Conservation (phyloP, 2,888 invertebrate genomes). For the Dysmachus trigonus region DNA sequence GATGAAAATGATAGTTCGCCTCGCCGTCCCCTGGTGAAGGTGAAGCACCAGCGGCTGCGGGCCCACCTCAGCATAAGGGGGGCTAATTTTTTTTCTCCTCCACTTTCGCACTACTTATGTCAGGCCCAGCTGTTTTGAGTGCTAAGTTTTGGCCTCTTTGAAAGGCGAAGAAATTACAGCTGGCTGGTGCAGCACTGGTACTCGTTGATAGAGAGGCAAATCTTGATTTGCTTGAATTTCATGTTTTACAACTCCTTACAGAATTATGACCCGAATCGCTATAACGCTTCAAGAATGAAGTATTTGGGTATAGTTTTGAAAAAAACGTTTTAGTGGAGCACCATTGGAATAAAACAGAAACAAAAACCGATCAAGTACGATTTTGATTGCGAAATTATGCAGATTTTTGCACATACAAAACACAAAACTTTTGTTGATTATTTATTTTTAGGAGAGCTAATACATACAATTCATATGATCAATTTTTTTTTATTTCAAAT, state of each 20-base stretch:
- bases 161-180: neutral
- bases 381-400: neutral
- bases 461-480: too few species aligned
- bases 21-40: constrained; percentile 33
- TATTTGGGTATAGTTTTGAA: neutral
- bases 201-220: neutral
- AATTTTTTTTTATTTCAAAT: too few species aligned
- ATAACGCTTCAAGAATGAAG: neutral
- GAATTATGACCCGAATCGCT: neutral
- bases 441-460: too few species aligned
- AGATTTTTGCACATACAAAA: too few species aligned
- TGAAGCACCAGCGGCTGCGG: neutral
- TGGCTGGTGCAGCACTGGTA: neutral
- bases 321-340: neutral
- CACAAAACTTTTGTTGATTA: too few species aligned
- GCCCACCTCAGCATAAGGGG: neutral
- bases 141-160: constrained; percentile 24
- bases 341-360: neutral
- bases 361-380: neutral
- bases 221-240: neutral
- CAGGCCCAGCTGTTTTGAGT: constrained; percentile 27
- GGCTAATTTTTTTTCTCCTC: constrained; percentile 14
- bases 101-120: constrained; percentile 38
- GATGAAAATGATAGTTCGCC: constrained; percentile 37
- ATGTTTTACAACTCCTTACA: neutral